Percentiles rank a stretch among this genome's conserved stretches.
phyloP scores from a whole-genome alignment of 1,140 invertebrate genomes.

The Drosophila nasuta region DNA sequence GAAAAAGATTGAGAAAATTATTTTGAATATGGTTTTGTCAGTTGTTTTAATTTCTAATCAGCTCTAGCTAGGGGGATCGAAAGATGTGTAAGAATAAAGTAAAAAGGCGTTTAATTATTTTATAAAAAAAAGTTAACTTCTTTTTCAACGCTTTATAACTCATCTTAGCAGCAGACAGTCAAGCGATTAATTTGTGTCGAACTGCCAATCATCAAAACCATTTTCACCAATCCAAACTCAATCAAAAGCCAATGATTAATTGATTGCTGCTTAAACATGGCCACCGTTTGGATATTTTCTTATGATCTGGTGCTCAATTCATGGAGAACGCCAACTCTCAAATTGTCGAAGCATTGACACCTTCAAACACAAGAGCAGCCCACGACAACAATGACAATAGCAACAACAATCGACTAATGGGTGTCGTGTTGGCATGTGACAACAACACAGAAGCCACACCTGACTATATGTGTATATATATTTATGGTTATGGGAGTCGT shows the following conservation, averaged over 20 bases:
- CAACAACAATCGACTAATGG: constrained; percentile 23
- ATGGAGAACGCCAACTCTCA: constrained; percentile 27
- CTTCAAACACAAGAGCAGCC: constrained; percentile 28
- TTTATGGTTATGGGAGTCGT: not conserved
- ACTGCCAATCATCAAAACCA: constrained; percentile 29
- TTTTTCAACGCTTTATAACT: too few species aligned
- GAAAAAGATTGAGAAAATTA: too few species aligned
- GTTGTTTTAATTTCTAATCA: too few species aligned
- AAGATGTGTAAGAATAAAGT: too few species aligned
- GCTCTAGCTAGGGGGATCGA: too few species aligned
- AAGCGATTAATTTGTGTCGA: constrained; percentile 22
- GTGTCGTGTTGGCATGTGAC: constrained; percentile 59
- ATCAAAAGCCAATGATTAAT: constrained; percentile 46
- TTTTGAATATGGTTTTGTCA: too few species aligned
- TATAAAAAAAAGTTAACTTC: too few species aligned
- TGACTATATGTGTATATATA: not conserved
- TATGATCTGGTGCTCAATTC: constrained; percentile 25
- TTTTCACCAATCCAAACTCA: constrained; percentile 21
- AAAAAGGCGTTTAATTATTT: too few species aligned
- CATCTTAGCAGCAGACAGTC: not conserved
- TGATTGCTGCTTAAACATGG: constrained; percentile 17
- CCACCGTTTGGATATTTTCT: constrained; percentile 16
- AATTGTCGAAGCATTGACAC: constrained; percentile 56
- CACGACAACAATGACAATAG: constrained; percentile 22
- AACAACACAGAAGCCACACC: constrained; percentile 47